These are phyloP conservation scores for Dicaeum eximium DNA, from an alignment of 2,113 vertebrate genomes.

Conservation along the genomic window DNA sequence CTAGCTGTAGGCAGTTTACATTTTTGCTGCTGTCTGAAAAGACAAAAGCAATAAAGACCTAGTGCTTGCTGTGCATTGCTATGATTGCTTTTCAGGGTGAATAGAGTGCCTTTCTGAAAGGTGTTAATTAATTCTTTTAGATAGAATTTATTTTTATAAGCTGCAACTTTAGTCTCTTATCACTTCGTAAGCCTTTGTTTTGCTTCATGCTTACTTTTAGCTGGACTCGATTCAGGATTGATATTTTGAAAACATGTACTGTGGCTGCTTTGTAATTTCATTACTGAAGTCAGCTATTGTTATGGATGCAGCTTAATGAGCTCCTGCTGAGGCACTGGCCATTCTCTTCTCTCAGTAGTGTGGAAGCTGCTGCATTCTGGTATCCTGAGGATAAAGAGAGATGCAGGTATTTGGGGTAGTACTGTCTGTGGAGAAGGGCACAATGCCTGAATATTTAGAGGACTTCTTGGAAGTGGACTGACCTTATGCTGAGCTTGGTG, in stretches of 20 bases:
- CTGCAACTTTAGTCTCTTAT: neutral
- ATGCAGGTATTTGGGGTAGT: neutral
- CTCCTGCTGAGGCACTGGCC: neutral
- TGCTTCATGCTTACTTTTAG: neutral
- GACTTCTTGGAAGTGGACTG: neutral
- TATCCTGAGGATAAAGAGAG: neutral
- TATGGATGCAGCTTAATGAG: constrained; percentile 5
- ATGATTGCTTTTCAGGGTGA: neutral
- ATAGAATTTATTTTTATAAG: neutral
- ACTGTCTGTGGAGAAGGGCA: neutral
- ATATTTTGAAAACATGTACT: neutral
- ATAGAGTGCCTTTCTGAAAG: neutral
- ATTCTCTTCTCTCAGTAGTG: neutral
- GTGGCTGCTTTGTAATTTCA: neutral
- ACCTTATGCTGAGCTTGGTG: neutral
- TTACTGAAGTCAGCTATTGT: neutral
- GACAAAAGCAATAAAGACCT: constrained; percentile 25
- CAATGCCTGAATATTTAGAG: neutral
- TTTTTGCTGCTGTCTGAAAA: constrained; percentile 3
- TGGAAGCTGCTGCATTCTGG: neutral
- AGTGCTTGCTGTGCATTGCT: neutral
- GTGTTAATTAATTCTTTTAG: constrained; percentile 30
- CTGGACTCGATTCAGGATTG: neutral
- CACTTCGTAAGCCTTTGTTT: neutral
- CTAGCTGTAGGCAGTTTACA: constrained; percentile 6